Evolutionary conservation across 2,113 vertebrate genomes (phyloP).

Genomic region (Etheostoma cragini): DNA sequence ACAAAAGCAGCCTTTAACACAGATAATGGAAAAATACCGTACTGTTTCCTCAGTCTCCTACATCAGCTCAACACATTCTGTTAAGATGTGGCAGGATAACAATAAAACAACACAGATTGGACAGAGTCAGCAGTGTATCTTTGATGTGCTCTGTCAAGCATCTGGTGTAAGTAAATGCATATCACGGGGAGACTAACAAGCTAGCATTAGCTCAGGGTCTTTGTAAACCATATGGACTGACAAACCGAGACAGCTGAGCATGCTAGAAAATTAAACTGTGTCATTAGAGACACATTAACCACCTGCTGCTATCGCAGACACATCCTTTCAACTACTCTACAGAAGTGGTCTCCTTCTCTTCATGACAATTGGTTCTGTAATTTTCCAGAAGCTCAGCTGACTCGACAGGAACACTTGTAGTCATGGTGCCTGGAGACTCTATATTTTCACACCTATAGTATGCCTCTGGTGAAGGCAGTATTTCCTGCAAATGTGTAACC

Average conservation of each 20-base stretch:
- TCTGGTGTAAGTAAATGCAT: conserved; percentile 47
- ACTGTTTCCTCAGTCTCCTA: not conserved
- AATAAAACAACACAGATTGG: conserved; percentile 38
- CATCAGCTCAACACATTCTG: conserved; percentile 42
- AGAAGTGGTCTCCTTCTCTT: conserved; percentile 14
- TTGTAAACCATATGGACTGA: conserved; percentile 41
- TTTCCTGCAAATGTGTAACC: conserved; percentile 37
- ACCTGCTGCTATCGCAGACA: conserved; percentile 51
- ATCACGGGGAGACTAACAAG: conserved; percentile 27
- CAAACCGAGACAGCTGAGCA: conserved; percentile 55
- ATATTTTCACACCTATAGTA: conserved; percentile 30
- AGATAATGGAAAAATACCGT: not conserved
- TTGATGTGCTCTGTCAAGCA: conserved; percentile 60
- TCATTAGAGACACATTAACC: conserved; percentile 61
- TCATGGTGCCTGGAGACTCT: conserved; percentile 4
- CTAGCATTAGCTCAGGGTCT: conserved; percentile 24
- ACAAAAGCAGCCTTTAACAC: not conserved
- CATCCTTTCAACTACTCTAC: conserved; percentile 25
- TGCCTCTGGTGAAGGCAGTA: conserved; percentile 1
- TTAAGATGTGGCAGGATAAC: conserved; percentile 41
- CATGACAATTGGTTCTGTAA: conserved; percentile 8
- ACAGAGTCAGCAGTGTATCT: conserved; percentile 39
- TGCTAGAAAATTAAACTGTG: conserved; percentile 28
- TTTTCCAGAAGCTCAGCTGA: conserved; percentile 44
- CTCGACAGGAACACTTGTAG: conserved; percentile 18